Evolutionary conservation across 53 echinoderm and acorn worm species (phyloP), one percentile per base, ranked within the genome.

Genomic region (Holothuria leucospilota): DNA sequence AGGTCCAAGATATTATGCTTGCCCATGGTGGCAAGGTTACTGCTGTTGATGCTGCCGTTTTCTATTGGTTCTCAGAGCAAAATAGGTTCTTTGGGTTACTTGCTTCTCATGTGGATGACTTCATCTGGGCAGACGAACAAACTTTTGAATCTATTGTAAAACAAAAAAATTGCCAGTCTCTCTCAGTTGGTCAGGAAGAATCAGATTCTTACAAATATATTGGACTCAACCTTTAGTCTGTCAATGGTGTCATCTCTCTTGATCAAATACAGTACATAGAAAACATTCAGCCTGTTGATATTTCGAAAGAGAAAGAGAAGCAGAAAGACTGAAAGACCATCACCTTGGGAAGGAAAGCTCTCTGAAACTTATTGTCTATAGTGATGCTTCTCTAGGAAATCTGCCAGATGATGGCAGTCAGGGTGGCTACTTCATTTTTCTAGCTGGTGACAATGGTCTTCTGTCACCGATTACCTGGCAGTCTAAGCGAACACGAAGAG

Each of bases 371-470:
- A 2, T 78, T 21, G 52, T 78, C 11, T 52, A 26, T 28, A 78
- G 78, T 29, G 78, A 58, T 78, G 78, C 78, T 2, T 59, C 78
- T 27, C 59, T 78, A 2, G 60, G 78, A n/a, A 78, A 78, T 59
- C 27, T 78, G 13, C 7, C 11, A 9, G 78, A 78, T 59, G 78
- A 59, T 21, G 59, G 59, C 6, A 78, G 78, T 51, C 61, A 59
- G 18, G 61, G 79, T 11, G 79, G 79, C 9, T 10, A 59, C 16
- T 79, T 79, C 16, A 59, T 79, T 4, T 79, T 58, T 18, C 59
- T 79, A 5, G 53, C 34, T 21, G 59, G 79, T 27, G 79, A 79
- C 29, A 79, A 79, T 59, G 59, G 79, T 30, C 5, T 27, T 1
- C 2, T 79, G 8, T 79, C 79, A 25, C 79, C 61, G 2, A 4